phyloP scores from a whole-genome alignment of 2,113 vertebrate genomes.

The Oceanites oceanicus region DNA sequence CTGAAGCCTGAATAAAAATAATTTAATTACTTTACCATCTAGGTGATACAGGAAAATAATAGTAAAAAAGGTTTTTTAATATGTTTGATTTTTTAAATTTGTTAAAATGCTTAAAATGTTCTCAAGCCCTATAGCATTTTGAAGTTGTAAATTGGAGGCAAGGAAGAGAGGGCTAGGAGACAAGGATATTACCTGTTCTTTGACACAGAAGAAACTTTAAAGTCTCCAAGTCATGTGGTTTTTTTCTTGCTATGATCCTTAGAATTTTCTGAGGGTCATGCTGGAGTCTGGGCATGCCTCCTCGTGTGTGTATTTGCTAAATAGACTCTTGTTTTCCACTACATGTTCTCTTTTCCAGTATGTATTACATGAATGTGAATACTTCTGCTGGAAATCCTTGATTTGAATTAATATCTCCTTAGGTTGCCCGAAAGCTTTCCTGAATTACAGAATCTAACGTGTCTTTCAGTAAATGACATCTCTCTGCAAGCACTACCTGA shows the following conservation, averaged over 20 bases:
- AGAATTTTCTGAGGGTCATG: background rate
- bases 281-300: background rate
- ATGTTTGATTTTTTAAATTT: background rate
- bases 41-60: background rate
- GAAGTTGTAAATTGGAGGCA: background rate
- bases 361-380: background rate
- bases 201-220: background rate
- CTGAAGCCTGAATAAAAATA: background rate
- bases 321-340: background rate
- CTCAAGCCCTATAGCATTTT: background rate
- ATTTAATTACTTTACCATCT: background rate
- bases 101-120: background rate
- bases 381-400: background rate
- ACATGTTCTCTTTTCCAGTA: background rate
- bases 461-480: constrained; percentile 98
- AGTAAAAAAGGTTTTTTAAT: background rate
- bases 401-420: constrained; percentile 47
- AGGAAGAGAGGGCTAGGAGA: background rate
- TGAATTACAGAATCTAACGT: constrained; percentile 91
- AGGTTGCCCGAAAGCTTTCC: constrained; percentile 97
- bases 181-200: background rate
- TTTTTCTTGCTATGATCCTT: background rate
- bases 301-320: background rate
- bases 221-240: background rate
- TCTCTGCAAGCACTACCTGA: constrained; percentile 94